Percentiles rank a stretch among this genome's conserved stretches.
phyloP scores from a whole-genome alignment of 2,113 vertebrate genomes.

The Variabilichromis moorii region DNA sequence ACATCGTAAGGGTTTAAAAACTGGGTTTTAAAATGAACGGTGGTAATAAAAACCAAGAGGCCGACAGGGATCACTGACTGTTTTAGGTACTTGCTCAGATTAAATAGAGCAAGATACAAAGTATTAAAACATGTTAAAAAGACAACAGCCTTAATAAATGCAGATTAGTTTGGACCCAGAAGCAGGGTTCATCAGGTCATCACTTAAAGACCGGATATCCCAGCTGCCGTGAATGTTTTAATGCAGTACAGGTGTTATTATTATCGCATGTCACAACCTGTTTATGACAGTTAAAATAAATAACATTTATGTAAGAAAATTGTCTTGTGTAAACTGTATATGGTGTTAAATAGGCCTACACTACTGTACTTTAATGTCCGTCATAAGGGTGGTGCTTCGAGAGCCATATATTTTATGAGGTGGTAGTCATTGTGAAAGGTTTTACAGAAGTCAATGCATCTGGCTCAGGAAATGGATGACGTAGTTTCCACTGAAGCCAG shows the following conservation, averaged over 20 bases:
- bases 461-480: neutral
- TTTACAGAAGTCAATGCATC: neutral
- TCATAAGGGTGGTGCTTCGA: neutral
- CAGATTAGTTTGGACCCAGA: neutral
- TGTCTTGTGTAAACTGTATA: neutral
- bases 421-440: neutral
- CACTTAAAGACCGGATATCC: neutral
- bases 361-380: neutral
- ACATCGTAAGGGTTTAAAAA: fast-evolving
- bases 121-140: neutral
- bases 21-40: neutral
- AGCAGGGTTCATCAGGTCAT: neutral
- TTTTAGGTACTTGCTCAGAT: neutral
- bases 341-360: neutral
- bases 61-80: fast-evolving
- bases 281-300: neutral
- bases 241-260: fast-evolving
- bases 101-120: neutral
- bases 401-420: neutral
- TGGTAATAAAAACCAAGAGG: neutral
- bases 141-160: neutral
- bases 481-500: neutral
- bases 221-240: neutral
- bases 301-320: neutral
- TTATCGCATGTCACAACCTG: neutral